Evolutionary conservation across 92 coral and sea anemone species (phyloP), one percentile per base, ranked within the genome.

Genomic region (Palythoa grandiflora): DNA sequence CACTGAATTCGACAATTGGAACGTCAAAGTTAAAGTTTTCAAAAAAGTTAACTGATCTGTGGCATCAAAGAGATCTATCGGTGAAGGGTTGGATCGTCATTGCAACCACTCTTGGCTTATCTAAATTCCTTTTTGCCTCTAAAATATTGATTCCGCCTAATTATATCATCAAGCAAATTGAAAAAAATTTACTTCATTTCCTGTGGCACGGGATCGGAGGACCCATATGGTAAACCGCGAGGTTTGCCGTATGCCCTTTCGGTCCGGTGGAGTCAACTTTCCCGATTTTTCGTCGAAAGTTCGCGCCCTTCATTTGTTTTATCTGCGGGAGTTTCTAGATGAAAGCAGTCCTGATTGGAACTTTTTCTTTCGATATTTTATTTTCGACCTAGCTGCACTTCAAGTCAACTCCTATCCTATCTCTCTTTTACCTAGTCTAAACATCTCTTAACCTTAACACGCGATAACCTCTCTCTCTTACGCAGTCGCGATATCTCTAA

Each of bases 61-160:
- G 83, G 71, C 51, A 21, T 36, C 83, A 54, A 10, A 17, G 83
- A 6, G 68, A 78, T 53, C 51, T 78, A 1, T 55, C 83, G 0
- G 28, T 78, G 2, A 35, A 54, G 12, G 80, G 44, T 2, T 15
- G 65, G 1, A 1, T 76, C 1, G 40, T 51, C 37, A 2, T 76
- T 19, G 80, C 80, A 52, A 2, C 61, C 4, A 6, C 63, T 2
- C 7, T 76, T 12, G 80, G 80, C 5, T 11, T 76, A 2, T 50
- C 44, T 0, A 51, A 75, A 51, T 50, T 76, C 20, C 0, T 51
- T 8, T 76, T 6, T 6, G n/a, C 51, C 3, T 17, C 61, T 28
- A 76, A 76, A 51, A 51, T 76, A 9, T 7, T 76, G 9, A 51
- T 51, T 19, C 65, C 65, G 2, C 80, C 80, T 1, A 3, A 19